A percentile compares a stretch with the other conserved stretches of the same genome.
These are phyloP conservation scores for Bujurquina vittata DNA, from an alignment of 2,113 vertebrate species.

Conservation along the genomic window DNA sequence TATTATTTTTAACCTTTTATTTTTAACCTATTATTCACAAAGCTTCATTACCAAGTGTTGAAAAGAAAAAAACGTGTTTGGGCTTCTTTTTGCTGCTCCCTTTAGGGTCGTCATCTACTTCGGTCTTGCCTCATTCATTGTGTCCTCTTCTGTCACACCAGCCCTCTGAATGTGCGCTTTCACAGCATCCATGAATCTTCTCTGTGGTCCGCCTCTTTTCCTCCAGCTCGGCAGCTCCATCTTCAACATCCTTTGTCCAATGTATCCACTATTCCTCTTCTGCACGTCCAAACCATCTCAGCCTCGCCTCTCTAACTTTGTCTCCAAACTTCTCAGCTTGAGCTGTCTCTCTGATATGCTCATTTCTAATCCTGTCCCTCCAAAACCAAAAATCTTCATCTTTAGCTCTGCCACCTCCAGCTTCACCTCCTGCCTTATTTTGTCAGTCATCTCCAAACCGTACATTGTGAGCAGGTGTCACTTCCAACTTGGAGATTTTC, in stretches of 20 bases:
- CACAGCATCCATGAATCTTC: no score
- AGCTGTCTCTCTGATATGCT: not conserved
- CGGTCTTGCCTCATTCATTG: not conserved
- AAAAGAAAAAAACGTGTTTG: not conserved
- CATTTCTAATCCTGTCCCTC: not conserved
- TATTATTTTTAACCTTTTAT: slow-evolving; percentile 4
- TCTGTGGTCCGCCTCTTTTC: no score
- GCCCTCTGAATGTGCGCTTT: no score
- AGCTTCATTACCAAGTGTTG: not conserved
- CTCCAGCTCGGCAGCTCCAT: no score
- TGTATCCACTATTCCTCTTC: no score
- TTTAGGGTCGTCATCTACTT: not conserved
- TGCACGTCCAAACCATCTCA: not conserved
- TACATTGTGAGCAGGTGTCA: not conserved
- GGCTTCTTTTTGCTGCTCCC: not conserved
- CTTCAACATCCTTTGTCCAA: no score
- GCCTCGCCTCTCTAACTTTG: not conserved
- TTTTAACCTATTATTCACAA: not conserved
- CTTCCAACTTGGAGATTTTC: not conserved
- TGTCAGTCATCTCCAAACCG: not conserved
- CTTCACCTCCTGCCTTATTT: not conserved
- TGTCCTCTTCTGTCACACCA: no score
- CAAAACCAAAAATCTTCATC: not conserved
- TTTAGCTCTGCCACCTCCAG: not conserved
- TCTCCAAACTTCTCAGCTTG: not conserved